These are phyloP conservation scores for Polia nebulosa DNA, from an alignment of 2,888 invertebrate species.

Conservation along the genomic window DNA sequence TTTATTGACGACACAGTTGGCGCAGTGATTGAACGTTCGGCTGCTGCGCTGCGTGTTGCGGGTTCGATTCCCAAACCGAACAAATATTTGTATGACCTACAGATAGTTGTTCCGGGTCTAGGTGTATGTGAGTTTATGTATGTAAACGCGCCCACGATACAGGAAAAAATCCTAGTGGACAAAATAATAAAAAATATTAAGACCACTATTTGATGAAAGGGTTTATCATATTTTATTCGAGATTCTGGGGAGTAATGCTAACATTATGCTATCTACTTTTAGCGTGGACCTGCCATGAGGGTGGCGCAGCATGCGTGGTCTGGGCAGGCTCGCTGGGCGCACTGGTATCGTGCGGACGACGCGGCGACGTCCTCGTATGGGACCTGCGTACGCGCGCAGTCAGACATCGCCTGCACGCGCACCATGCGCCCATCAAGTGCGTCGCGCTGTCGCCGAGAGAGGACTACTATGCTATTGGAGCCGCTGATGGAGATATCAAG, in stretches of 20 bases:
- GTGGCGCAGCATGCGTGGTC: constrained; percentile 97
- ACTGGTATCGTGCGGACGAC: constrained; percentile 98
- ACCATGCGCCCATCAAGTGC: constrained; percentile 98
- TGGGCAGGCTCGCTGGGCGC: constrained; percentile 98
- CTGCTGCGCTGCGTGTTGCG: no score
- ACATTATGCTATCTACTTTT: not conserved
- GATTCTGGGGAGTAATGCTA: not conserved
- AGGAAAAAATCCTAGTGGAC: no score
- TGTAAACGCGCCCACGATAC: no score
- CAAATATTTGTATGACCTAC: no score
- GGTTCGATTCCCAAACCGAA: no score
- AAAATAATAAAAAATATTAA: no score
- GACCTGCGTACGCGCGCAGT: constrained; percentile 97
- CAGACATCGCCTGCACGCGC: constrained; percentile 96
- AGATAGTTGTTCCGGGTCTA: no score
- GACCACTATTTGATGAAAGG: no score
- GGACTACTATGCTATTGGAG: constrained; percentile 99
- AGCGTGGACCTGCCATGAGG: constrained; percentile 98
- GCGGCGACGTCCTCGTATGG: constrained; percentile 98
- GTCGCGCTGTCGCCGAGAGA: constrained; percentile 98
- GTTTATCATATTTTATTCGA: not conserved
- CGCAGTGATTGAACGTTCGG: no score
- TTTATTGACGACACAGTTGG: no score
- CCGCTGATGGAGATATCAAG: constrained; percentile 97
- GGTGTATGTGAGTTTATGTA: no score